Evolutionary conservation across 2,113 vertebrate species (phyloP).

Genomic region (Dicrurus megarhynchus): DNA sequence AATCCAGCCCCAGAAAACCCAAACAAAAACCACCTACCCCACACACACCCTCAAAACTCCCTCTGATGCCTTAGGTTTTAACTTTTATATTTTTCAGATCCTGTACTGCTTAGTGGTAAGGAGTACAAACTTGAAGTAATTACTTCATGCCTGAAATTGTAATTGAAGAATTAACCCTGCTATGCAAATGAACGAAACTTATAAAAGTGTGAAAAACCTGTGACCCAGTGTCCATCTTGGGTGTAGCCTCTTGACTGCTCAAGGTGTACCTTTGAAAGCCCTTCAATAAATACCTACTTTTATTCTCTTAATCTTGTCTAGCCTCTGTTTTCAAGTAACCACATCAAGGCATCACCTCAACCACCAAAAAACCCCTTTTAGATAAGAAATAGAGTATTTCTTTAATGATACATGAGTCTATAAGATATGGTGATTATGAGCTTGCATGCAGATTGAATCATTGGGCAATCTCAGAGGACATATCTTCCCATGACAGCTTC

Average conservation of each 20-base stretch:
- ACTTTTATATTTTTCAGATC: not conserved
- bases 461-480: not conserved
- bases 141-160: not conserved
- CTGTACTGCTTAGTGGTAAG: not conserved
- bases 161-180: not conserved
- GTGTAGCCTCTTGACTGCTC: not conserved
- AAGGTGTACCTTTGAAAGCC: not conserved
- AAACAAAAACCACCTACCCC: not conserved
- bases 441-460: not conserved
- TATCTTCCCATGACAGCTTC: not conserved
- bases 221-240: not conserved
- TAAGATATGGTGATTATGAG: accelerated
- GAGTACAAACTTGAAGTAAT: not conserved
- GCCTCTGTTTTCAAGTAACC: not conserved
- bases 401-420: not conserved
- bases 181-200: not conserved
- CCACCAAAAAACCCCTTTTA: accelerated
- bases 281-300: not conserved
- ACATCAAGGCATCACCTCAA: not conserved
- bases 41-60: not conserved
- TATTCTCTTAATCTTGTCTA: not conserved
- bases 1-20: not conserved
- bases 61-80: not conserved
- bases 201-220: not conserved
- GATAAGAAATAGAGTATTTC: not conserved